phyloP scores from a whole-genome alignment of 2,888 invertebrate genomes.

The Drosophila algonquin region DNA sequence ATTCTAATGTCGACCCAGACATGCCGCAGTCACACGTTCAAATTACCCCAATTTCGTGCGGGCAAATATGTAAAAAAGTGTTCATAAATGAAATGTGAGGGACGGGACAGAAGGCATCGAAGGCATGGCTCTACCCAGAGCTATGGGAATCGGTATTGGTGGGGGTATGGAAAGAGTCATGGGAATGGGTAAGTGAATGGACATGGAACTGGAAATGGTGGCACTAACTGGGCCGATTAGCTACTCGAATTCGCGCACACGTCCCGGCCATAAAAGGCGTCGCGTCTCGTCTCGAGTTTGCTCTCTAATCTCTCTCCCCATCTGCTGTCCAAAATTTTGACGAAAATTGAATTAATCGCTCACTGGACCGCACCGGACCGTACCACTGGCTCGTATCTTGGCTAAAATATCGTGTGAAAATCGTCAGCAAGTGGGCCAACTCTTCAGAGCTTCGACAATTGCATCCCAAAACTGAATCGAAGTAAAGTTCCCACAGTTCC shows the following conservation, averaged over 20 bases:
- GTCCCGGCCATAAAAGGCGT: conserved; percentile 69
- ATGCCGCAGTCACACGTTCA: conserved; percentile 73
- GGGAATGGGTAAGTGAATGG: conserved; percentile 50
- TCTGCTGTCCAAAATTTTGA: conserved; percentile 69
- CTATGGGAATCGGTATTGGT: background rate
- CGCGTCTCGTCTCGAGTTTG: conserved; percentile 27
- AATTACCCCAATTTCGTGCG: conserved; percentile 80
- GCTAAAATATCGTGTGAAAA: conserved; percentile 73
- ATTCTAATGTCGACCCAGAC: conserved; percentile 69
- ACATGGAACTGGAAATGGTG: conserved; percentile 25
- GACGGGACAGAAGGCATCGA: conserved; percentile 35
- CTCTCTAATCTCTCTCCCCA: conserved; percentile 43
- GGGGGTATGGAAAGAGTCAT: conserved; percentile 16
- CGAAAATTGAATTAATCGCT: conserved; percentile 70
- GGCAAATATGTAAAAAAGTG: conserved; percentile 56
- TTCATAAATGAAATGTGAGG: conserved; percentile 78
- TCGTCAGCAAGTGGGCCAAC: conserved; percentile 15
- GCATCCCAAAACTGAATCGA: conserved; percentile 10
- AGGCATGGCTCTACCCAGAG: background rate
- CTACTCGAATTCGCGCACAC: conserved; percentile 80
- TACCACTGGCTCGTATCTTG: conserved; percentile 56
- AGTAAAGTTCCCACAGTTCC: conserved; percentile 54
- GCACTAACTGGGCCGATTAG: conserved; percentile 65
- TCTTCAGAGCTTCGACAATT: conserved; percentile 13
- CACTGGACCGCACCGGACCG: background rate